Conservation (phyloP, 2,113 vertebrate genomes). For the Labrus mixtus region DNA sequence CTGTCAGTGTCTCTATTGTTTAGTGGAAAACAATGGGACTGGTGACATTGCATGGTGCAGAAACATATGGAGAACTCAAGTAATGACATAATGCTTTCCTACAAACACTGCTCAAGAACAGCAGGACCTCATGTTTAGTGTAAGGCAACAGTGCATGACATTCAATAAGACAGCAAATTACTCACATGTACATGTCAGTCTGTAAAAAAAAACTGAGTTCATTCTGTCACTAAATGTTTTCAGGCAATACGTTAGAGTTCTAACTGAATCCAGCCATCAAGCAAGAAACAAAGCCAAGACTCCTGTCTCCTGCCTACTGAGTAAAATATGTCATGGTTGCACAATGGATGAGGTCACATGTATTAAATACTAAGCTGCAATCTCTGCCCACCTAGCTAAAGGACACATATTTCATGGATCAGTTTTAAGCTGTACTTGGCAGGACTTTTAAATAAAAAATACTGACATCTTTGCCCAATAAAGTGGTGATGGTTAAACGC, state of each 20-base stretch:
- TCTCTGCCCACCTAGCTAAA: slow-evolving; percentile 18
- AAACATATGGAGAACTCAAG: neutral
- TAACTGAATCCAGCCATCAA: slow-evolving; percentile 38
- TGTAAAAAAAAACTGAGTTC: slow-evolving; percentile 1
- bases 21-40: slow-evolving; percentile 22
- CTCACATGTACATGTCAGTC: neutral
- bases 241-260: neutral
- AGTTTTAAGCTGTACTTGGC: slow-evolving; percentile 4
- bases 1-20: slow-evolving; percentile 45
- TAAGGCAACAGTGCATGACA: neutral
- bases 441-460: neutral
- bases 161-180: neutral
- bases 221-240: neutral
- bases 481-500: neutral
- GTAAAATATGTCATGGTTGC: slow-evolving; percentile 55
- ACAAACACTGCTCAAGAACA: slow-evolving; percentile 3
- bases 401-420: slow-evolving; percentile 11
- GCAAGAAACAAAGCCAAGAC: slow-evolving; percentile 48
- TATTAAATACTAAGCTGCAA: slow-evolving; percentile 10
- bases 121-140: slow-evolving; percentile 21
- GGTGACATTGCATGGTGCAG: neutral
- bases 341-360: slow-evolving; percentile 55
- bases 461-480: slow-evolving; percentile 8
- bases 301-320: slow-evolving; percentile 50
- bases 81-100: slow-evolving; percentile 13